These are phyloP conservation scores for Spodoptera exigua DNA, from an alignment of 2,888 invertebrate genomes.

Conservation along the genomic window DNA sequence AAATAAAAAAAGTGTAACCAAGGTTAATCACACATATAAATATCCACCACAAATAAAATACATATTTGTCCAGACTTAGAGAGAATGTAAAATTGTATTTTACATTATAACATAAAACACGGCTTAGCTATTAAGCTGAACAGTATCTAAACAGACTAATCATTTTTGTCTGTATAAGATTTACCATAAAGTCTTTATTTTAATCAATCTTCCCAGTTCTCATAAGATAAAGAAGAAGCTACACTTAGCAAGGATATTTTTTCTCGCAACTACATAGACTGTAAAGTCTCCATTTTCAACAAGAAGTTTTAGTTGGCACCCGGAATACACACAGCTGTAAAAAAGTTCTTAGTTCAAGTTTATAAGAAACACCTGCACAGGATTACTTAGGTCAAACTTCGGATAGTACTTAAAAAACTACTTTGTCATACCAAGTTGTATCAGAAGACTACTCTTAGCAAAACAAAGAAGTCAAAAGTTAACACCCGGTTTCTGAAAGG, in stretches of 20 bases:
- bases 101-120: too few relatives aligned
- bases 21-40: too few relatives aligned
- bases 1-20: too few relatives aligned
- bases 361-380: conserved; percentile 24
- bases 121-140: too few relatives aligned
- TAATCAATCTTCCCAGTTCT: conserved; percentile 8
- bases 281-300: conserved; percentile 1
- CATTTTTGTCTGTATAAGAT: not conserved
- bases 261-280: conserved; percentile 5
- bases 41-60: too few relatives aligned
- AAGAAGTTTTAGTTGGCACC: conserved; percentile 8
- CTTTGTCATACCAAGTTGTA: too few relatives aligned
- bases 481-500: too few relatives aligned
- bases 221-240: conserved; percentile 19
- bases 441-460: too few relatives aligned
- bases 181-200: conserved; percentile 4
- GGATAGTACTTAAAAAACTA: conserved; percentile 10
- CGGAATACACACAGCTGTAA: conserved; percentile 3
- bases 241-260: conserved; percentile 6
- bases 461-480: too few relatives aligned
- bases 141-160: too few relatives aligned
- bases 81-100: too few relatives aligned
- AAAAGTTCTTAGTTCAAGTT: conserved; percentile 17
- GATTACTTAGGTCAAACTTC: conserved; percentile 25
- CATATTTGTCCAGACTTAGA: too few relatives aligned